These are phyloP conservation scores for Mimachlamys varia DNA, from an alignment of 2,888 invertebrate species.

Conservation along the genomic window DNA sequence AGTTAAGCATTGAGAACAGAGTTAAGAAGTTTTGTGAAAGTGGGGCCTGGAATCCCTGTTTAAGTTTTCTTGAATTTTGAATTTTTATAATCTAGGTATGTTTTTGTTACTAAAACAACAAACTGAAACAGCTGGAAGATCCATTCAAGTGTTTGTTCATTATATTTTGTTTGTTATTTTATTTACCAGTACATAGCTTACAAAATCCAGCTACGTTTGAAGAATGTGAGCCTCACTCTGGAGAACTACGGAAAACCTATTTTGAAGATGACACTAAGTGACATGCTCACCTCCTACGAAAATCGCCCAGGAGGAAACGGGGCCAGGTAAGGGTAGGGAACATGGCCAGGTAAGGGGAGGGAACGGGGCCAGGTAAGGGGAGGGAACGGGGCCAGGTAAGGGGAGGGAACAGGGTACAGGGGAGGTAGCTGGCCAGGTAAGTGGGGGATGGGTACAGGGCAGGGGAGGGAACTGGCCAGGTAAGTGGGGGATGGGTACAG, in stretches of 20 bases:
- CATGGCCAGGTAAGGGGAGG: slow-evolving; percentile 11
- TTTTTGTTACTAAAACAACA: too few species aligned
- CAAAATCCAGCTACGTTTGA: slow-evolving; percentile 89
- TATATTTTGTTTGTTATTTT: neutral
- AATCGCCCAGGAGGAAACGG: slow-evolving; percentile 87
- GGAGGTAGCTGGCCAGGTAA: too few species aligned
- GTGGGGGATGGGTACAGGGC: too few species aligned
- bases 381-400: neutral
- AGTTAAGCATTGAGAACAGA: too few species aligned
- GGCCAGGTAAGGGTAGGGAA: slow-evolving; percentile 82
- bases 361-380: neutral
- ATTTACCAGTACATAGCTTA: slow-evolving; percentile 85
- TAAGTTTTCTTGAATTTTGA: too few species aligned
- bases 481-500: too few species aligned
- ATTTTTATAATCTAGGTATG: too few species aligned
- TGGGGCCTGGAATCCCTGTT: too few species aligned
- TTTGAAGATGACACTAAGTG: slow-evolving; percentile 88
- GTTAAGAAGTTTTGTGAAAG: too few species aligned
- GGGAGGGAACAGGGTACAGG: neutral
- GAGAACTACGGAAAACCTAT: slow-evolving; percentile 88
- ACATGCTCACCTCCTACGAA: slow-evolving; percentile 87
- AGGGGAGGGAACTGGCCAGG: too few species aligned
- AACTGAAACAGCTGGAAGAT: too few species aligned
- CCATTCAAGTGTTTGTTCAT: too few species aligned
- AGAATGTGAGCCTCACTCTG: slow-evolving; percentile 88